Evolutionary conservation across 2,113 vertebrate species (phyloP), one percentile per base, ranked within the genome.

Genomic region (Callopanchax toddi): DNA sequence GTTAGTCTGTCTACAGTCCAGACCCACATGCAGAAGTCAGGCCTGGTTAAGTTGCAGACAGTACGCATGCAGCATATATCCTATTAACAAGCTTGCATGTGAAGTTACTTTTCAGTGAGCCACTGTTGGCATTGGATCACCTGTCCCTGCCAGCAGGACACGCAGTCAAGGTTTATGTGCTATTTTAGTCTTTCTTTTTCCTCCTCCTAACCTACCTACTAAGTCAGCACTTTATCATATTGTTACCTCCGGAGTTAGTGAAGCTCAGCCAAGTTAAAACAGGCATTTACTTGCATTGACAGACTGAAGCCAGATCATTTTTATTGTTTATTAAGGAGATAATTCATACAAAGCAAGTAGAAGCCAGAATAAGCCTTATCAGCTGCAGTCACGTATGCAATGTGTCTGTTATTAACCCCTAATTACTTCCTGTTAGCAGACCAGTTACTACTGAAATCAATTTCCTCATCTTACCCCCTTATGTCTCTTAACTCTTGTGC

Each of bases 361-460:
- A 82, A 53, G 78, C 73, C 71, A 81, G 75, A 87, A 73, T 70
- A 81, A 60, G 74, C 64, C 71, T 74, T 87, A 86, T 88, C 82
- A 86, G 77, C 73, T 70, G 55, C 66, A 46, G 59, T 79, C 71
- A 81, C 81, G 68, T 76, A 63, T 69, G 63, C 37, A 60, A 50
- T 29, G 63, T 50, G 62, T 67, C 69, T 85, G 56, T 66, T 51
- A 49, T 25, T 53, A 75, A 65, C 23, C 34, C n/a, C 23, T 87
- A 88, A 89, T 89, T 84, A 78, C 51, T 67, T 74, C 67, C 56
- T 67, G 62, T 69, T 2, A 20, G 45, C 56, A 67, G 58, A 54
- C 63, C 37, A 46, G 60, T 74, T 58, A 73, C 70, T 65, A 55
- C 65, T 73, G 42, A 36, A 76, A 32, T 76, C 54, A 49, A 3